Evolutionary conservation across 1,140 invertebrate species (phyloP), one percentile per base, ranked within the genome.

Genomic region (Panonychus citri): DNA sequence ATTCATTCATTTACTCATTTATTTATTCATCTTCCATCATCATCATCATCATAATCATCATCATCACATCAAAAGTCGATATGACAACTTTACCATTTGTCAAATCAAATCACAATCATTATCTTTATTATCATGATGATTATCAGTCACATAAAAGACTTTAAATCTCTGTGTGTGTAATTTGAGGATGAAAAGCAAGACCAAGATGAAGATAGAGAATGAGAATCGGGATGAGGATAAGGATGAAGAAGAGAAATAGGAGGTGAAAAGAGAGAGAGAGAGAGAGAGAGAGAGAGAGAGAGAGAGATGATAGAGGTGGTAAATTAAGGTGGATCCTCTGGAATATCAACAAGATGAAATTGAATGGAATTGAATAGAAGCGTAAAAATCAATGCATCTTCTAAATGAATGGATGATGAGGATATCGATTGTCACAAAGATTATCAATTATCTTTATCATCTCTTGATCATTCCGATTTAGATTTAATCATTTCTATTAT

Each of bases 211-310:
- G 39, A 17, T 13, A 40, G 19, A 40, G 39, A 40, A 40, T 13
- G 7, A 40, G 39, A 40, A 39, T 3, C 3, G 19, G 19, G 39
- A 40, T 1, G 39, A 40, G 7, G 39, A 40, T 17, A n/a, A 40
- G 19, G 7, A 40, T 17, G 39, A 40, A 40, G 39, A 40, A 40
- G 39, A 40, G 39, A 40, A 40, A 21, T 8, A 24, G 7, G 7
- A 40, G 39, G 19, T 3, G 2, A 7, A 40, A n/a, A 40, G 39
- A 40, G 39, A 40, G 7, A 50, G 48, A 28, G 48, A 28, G 48
- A 50, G 48, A 50, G 48, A 28, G 48, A 50, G 48, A 50, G 48
- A 28, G 48, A 50, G 21, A 50, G 48, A 50, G 48, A 50, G 26
- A 50, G 7, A 50, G 24, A 24, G 48, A 50, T 13, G 48, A 50